Base-by-base conservation (phyloP, 1,140 invertebrate genomes). In the Hyposmocoma kahamanoa region DNA sequence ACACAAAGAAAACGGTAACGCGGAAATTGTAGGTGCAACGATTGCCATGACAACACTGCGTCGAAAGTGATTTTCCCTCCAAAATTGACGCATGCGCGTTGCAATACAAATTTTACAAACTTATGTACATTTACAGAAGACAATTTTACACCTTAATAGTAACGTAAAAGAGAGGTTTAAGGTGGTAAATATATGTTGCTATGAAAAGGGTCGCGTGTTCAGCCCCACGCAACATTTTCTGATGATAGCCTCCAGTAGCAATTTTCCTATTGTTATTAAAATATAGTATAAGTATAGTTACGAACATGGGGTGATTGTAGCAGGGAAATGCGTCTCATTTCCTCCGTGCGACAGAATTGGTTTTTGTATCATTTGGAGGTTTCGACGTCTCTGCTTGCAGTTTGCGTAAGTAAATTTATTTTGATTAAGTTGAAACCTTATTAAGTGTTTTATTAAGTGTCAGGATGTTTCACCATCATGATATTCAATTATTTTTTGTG, bases 181-280 rank as follows among this genome's bases (percentile, higher is more conserved):
- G 19, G 21, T 11, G 9, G 19, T 21, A 41, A 21, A 22, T 1
- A 10, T 21, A 41, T 5, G 18, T 41, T 41, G 9, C 19, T 22
- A 21, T 5, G 32, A 1, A 6, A 41, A 38, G 64, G 68, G 72
- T 74, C 55, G 73, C 72, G 65, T 77, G 67, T 44, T 51, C 62
- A 55, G 51, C 66, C 67, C 70, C 71, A 74, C 57, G 65, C 63
- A 48, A 67, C 32, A 15, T 36, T 51, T 57, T 56, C 50, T 62
- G 62, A 72, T 73, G 67, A 74, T 75, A 75, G 67, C 72, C 65
- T 56, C 59, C 68, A 72, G 70, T 70, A 65, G 68, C 65, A 82
- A 82, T 80, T 82, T 77, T 71, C 66, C 61, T 65, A 67, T 70
- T 63, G 59, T 76, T 76, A 72, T 67, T 75, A 67, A 66, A 77